Base-by-base conservation (phyloP, 2,888 invertebrate genomes). In the Chaitophorus viminalis region DNA sequence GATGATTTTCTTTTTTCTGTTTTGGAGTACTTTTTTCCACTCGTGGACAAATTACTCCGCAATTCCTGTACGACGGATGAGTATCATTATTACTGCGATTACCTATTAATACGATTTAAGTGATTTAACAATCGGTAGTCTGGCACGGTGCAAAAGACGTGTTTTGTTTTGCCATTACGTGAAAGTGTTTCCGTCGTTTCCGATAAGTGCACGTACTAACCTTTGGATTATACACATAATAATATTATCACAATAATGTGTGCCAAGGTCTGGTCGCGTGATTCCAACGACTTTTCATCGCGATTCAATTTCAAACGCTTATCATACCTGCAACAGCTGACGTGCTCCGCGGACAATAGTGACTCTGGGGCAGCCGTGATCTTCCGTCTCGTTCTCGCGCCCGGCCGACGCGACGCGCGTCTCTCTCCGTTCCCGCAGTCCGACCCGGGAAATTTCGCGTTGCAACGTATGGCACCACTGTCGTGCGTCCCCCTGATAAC, bases 181-280 rank as follows among this genome's bases (percentile, higher is more conserved):
- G 82, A 72, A 82, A 82, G 52, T 52, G 82, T 52, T 82, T 82
- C 33, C 3, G 31, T n/a, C n/a, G n/a, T n/a, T n/a, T n/a, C n/a
- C n/a, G n/a, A n/a, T n/a, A n/a, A n/a, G n/a, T n/a, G n/a, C n/a
- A n/a, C 46, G 11, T 8, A 29, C 54, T 31, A 33, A 82, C 72
- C 52, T 72, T 82, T 72, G 82, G 72, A 33, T n/a, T n/a, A n/a
- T n/a, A n/a, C n/a, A n/a, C n/a, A n/a, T n/a, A n/a, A 70, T 31
- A 29, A 2, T 36, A 36, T 3, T 36, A 36, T 6, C 25, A 36
- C 4, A 4, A 68, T 25, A 68, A 82, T 82, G 17, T 72, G 82
- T 52, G 82, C 82, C 82, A 82, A 82, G 82, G 70, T 52, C 46
- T 3, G 3, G 11, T 46, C 46, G 46, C 46, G 46, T 36, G 36